A percentile compares a stretch with the other conserved stretches of the same genome.
Conservation (phyloP, 2,113 vertebrate species). For the Saccopteryx leptura region DNA sequence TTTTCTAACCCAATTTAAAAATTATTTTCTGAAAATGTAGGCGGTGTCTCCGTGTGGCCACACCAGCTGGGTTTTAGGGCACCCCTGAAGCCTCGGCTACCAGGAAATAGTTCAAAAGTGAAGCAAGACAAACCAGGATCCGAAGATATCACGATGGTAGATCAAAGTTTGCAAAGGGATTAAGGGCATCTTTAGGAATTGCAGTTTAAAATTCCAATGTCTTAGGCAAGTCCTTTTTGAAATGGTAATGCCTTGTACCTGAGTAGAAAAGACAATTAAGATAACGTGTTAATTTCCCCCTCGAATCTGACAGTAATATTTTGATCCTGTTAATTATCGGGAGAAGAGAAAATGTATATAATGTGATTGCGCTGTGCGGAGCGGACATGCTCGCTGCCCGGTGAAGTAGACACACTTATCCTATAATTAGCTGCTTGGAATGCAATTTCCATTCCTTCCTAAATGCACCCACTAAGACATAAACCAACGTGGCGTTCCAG, state of each 20-base stretch:
- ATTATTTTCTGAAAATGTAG: neutral
- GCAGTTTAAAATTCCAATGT: conserved; percentile 88
- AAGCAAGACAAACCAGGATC: conserved; percentile 84
- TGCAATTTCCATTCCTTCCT: conserved; percentile 89
- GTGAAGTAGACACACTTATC: conserved; percentile 91
- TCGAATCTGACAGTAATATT: conserved; percentile 90
- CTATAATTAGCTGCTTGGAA: conserved; percentile 92
- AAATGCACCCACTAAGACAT: conserved; percentile 73
- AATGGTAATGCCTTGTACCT: conserved; percentile 91
- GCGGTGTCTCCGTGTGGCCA: neutral
- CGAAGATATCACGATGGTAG: conserved; percentile 86
- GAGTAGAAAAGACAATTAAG: conserved; percentile 92
- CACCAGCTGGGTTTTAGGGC: neutral
- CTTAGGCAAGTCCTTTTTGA: conserved; percentile 89
- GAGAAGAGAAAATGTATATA: conserved; percentile 90
- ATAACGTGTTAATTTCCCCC: conserved; percentile 92
- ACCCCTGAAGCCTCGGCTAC: conserved; percentile 78
- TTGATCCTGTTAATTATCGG: conserved; percentile 92
- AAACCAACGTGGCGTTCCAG: conserved; percentile 55
- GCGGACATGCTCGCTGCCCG: conserved; percentile 88
- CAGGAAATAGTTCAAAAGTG: conserved; percentile 88
- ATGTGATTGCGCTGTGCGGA: conserved; percentile 87
- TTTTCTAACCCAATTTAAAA: neutral
- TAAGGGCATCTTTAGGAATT: conserved; percentile 87
- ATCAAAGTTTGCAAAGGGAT: conserved; percentile 91